phyloP scores from a whole-genome alignment of 2,113 vertebrate genomes.

The Orycteropus afer region DNA sequence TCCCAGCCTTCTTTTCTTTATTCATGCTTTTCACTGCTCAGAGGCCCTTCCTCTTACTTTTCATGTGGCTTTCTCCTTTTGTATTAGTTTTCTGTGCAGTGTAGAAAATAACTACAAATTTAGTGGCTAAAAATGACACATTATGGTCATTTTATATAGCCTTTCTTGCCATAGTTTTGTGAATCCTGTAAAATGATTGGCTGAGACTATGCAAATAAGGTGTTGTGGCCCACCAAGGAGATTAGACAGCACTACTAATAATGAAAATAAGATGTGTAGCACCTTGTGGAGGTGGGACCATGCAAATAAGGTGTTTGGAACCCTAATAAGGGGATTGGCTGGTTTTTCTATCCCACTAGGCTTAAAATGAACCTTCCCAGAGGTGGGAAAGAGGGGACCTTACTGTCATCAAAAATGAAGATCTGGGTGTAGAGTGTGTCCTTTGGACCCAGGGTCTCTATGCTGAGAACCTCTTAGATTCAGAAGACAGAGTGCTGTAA shows the following conservation, averaged over 20 bases:
- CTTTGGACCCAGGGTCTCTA: neutral
- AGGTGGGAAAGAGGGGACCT: neutral
- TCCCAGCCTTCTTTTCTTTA: neutral
- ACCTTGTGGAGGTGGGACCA: neutral
- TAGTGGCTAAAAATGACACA: neutral
- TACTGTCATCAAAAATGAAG: neutral
- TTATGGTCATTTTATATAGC: no score
- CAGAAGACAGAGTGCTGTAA: neutral
- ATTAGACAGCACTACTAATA: neutral
- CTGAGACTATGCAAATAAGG: neutral
- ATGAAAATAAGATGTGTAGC: neutral
- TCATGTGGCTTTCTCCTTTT: neutral
- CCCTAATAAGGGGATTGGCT: neutral
- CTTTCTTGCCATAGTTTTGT: no score
- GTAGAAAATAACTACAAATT: neutral
- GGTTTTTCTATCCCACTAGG: neutral
- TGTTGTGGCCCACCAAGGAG: no score
- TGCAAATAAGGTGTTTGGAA: neutral
- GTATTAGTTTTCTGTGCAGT: neutral
- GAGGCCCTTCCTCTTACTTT: neutral
- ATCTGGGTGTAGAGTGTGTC: neutral
- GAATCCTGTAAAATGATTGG: neutral
- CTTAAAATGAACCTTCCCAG: no score
- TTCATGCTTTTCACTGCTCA: neutral
- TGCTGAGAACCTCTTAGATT: neutral